Percentiles rank a stretch among this genome's conserved stretches.
phyloP scores from a whole-genome alignment of 2,888 invertebrate genomes.

The Graphium colonna region DNA sequence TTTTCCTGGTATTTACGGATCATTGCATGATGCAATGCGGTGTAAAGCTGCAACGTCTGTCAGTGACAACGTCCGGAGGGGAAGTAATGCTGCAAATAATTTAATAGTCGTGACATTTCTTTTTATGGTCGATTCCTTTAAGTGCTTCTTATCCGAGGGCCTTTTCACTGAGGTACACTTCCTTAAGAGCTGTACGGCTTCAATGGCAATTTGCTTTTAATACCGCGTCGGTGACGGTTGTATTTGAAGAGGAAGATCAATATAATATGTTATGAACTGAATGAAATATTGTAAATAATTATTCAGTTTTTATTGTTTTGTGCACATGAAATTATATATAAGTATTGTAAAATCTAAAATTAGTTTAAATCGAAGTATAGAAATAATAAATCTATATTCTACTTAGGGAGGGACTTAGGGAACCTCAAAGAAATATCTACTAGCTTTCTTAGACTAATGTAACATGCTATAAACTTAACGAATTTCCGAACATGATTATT shows the following conservation, averaged over 20 bases:
- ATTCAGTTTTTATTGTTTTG: too few relatives aligned
- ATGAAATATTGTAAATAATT: too few relatives aligned
- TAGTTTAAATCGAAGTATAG: too few relatives aligned
- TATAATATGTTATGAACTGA: too few relatives aligned
- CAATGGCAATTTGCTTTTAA: background rate
- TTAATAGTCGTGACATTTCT: slow-evolving; percentile 18
- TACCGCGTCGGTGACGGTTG: background rate
- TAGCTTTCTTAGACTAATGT: too few relatives aligned
- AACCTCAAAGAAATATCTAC: too few relatives aligned
- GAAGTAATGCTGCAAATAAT: slow-evolving; percentile 16
- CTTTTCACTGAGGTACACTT: background rate
- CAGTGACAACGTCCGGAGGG: slow-evolving; percentile 16
- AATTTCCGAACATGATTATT: too few relatives aligned
- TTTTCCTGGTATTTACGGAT: slow-evolving; percentile 41
- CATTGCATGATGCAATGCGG: slow-evolving; percentile 42
- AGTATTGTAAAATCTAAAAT: too few relatives aligned
- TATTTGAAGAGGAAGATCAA: background rate
- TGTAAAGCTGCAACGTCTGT: slow-evolving; percentile 31
- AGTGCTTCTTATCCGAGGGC: slow-evolving; percentile 6
- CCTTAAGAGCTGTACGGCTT: background rate
- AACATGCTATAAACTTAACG: too few relatives aligned
- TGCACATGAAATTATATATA: too few relatives aligned
- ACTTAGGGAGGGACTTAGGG: too few relatives aligned
- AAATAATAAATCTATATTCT: too few relatives aligned
- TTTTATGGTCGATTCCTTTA: slow-evolving; percentile 12